Percentiles rank a stretch among this genome's conserved stretches.
phyloP scores from a whole-genome alignment of 2,113 vertebrate genomes.

The Tenrec ecaudatus region DNA sequence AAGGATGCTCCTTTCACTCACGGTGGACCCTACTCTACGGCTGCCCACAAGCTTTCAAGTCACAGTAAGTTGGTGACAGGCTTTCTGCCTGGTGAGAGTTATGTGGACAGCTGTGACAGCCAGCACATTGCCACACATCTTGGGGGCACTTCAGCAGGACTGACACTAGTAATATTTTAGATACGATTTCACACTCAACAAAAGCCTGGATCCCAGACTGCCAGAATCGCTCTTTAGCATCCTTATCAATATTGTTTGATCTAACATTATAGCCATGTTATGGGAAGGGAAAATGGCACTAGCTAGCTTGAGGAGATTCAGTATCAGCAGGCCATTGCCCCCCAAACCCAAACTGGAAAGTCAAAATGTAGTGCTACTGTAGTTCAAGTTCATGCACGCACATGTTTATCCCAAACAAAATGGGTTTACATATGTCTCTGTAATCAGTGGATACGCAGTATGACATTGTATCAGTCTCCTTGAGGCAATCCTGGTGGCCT shows the following conservation, averaged over 20 bases:
- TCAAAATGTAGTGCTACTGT: too few relatives aligned
- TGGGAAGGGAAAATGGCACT: background rate
- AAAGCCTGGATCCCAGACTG: background rate
- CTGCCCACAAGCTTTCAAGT: background rate
- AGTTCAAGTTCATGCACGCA: too few relatives aligned
- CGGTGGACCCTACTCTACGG: background rate
- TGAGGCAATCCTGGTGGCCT: too few relatives aligned
- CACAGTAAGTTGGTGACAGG: background rate
- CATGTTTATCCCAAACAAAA: too few relatives aligned
- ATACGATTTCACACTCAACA: background rate
- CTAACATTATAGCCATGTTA: background rate
- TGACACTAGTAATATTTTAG: background rate
- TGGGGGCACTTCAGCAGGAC: background rate
- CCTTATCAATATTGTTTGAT: background rate
- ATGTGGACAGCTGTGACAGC: background rate
- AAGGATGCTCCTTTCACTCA: background rate
- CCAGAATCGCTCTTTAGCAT: background rate
- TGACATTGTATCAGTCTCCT: too few relatives aligned
- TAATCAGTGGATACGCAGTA: too few relatives aligned
- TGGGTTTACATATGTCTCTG: too few relatives aligned
- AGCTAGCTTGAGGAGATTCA: background rate
- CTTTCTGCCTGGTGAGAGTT: background rate
- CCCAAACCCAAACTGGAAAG: background rate
- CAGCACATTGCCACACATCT: background rate
- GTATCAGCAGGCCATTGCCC: background rate